These are phyloP conservation scores for Polyommatus icarus DNA, from an alignment of 2,888 invertebrate genomes.

Conservation along the genomic window DNA sequence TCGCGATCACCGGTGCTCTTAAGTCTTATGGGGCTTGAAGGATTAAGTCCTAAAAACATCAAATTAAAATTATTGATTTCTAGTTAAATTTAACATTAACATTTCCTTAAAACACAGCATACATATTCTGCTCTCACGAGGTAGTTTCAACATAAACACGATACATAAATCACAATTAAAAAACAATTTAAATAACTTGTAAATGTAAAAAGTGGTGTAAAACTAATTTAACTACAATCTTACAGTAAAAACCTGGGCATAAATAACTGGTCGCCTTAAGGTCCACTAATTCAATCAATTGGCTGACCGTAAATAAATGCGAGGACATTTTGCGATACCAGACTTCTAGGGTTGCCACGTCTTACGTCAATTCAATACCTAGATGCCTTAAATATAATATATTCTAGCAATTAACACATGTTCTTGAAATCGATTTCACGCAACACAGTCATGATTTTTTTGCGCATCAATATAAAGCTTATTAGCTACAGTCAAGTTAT, in stretches of 20 bases:
- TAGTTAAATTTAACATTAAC: neutral
- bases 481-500: too few species aligned
- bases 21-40: too few species aligned
- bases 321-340: slow-evolving; percentile 68
- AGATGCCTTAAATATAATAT: too few species aligned
- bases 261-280: slow-evolving; percentile 66
- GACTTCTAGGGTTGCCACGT: slow-evolving; percentile 42
- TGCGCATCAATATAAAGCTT: too few species aligned
- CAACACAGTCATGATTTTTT: too few species aligned
- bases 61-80: neutral
- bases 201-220: slow-evolving; percentile 7
- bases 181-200: neutral
- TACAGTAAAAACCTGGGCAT: slow-evolving; percentile 6
- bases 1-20: too few species aligned
- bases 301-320: slow-evolving; percentile 72
- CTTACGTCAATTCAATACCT: neutral
- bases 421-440: too few species aligned
- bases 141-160: neutral
- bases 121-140: neutral
- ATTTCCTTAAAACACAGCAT: neutral
- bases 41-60: too few species aligned
- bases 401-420: too few species aligned
- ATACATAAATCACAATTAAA: slow-evolving; percentile 15
- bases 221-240: slow-evolving; percentile 28
- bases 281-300: slow-evolving; percentile 79